These are phyloP conservation scores for Dryomyza anilis DNA, from an alignment of 2,888 invertebrate genomes.

Conservation along the genomic window DNA sequence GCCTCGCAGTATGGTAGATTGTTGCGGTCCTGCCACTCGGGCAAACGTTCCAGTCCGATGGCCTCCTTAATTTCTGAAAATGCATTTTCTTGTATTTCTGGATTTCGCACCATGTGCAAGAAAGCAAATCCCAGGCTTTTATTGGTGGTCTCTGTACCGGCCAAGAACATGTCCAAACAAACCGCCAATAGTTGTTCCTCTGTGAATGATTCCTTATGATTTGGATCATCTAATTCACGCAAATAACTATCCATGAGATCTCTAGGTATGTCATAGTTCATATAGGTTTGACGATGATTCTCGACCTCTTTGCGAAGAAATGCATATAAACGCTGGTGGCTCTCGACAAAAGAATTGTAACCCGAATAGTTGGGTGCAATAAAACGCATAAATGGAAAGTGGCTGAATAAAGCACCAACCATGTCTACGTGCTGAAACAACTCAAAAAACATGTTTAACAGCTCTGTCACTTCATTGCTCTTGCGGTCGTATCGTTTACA, in stretches of 20 bases:
- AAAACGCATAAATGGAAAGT: constrained; percentile 74
- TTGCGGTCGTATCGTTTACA: constrained; percentile 74
- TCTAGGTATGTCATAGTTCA: constrained; percentile 66
- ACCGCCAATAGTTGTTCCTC: constrained; percentile 79
- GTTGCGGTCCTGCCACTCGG: constrained; percentile 72
- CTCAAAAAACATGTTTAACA: constrained; percentile 73
- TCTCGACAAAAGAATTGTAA: constrained; percentile 73
- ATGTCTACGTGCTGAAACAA: constrained; percentile 78
- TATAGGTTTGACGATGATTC: constrained; percentile 70
- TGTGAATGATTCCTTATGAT: constrained; percentile 66
- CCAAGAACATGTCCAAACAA: constrained; percentile 85
- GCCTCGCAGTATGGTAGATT: constrained; percentile 84
- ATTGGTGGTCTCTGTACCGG: constrained; percentile 84
- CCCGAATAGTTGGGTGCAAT: constrained; percentile 78
- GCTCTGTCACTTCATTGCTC: constrained; percentile 70
- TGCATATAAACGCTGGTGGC: constrained; percentile 74
- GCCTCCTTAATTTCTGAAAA: constrained; percentile 79
- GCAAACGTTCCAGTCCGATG: constrained; percentile 71
- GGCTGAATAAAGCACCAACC: constrained; percentile 80
- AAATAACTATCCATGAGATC: constrained; percentile 86
- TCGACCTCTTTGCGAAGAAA: constrained; percentile 75
- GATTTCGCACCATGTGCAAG: constrained; percentile 73
- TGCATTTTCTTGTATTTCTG: constrained; percentile 74
- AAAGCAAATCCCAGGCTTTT: constrained; percentile 80
- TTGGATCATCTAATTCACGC: constrained; percentile 68